phyloP scores from a whole-genome alignment of 2,888 invertebrate species.

The Osmoderma eremita region DNA sequence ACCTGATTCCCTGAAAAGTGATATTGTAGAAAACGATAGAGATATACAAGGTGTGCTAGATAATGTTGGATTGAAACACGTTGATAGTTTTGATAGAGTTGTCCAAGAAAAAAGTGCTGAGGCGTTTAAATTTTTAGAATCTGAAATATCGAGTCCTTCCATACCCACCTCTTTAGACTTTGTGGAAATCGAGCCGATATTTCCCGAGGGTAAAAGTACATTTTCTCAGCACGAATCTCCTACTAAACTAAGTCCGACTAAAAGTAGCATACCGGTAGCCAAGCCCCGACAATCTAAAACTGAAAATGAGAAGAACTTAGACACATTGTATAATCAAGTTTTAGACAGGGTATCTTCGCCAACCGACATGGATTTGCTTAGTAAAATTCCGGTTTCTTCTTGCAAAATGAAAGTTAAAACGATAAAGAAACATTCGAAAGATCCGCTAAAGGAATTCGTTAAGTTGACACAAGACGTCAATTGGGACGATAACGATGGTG shows the following conservation, averaged over 20 bases:
- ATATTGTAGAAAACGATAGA: constrained; percentile 19
- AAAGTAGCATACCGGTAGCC: constrained; percentile 57
- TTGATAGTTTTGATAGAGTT: constrained; percentile 49
- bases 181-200: constrained; percentile 35
- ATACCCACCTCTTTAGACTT: constrained; percentile 39
- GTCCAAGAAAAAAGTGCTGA: constrained; percentile 60
- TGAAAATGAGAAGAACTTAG: constrained; percentile 55
- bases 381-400: constrained; percentile 60
- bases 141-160: constrained; percentile 57
- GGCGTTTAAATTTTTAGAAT: constrained; percentile 62
- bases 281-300: constrained; percentile 54
- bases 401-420: constrained; percentile 63
- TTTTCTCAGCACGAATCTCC: constrained; percentile 42
- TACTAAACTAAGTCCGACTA: constrained; percentile 37
- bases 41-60: neutral
- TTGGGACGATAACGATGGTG: constrained; percentile 59
- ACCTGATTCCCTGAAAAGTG: constrained; percentile 14
- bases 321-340: constrained; percentile 49
- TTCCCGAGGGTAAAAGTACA: constrained; percentile 45
- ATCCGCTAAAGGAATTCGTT: constrained; percentile 63
- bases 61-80: constrained; percentile 4
- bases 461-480: constrained; percentile 62
- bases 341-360: constrained; percentile 51
- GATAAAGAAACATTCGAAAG: constrained; percentile 66
- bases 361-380: constrained; percentile 57